phyloP scores from a whole-genome alignment of 2,113 vertebrate species.

The Taxidea taxus region DNA sequence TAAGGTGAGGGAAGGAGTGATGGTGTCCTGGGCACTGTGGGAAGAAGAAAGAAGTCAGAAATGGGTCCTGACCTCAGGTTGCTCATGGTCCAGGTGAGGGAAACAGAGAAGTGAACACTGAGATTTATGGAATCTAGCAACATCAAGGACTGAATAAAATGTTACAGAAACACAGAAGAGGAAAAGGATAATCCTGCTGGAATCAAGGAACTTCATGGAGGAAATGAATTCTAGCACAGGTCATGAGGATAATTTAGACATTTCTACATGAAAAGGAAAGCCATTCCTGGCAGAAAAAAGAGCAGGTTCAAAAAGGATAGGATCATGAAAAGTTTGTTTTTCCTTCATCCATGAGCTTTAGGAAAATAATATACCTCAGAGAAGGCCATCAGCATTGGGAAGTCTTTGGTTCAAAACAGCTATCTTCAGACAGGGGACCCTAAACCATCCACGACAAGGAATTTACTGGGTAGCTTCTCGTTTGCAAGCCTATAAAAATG shows the following conservation, averaged over 20 bases:
- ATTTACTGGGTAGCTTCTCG: not conserved
- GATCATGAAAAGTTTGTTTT: not conserved
- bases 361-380: not conserved
- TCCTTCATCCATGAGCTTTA: not conserved
- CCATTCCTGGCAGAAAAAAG: not conserved
- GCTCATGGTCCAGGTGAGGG: not conserved
- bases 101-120: not conserved
- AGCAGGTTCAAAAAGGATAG: not conserved
- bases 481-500: not conserved
- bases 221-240: not conserved
- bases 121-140: not conserved
- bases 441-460: not conserved
- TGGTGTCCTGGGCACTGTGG: not conserved
- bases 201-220: not conserved
- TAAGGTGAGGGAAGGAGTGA: not conserved
- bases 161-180: not conserved
- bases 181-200: not conserved
- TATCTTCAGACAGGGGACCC: not conserved
- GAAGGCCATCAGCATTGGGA: not conserved
- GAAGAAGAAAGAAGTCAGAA: not conserved
- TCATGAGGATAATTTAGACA: not conserved
- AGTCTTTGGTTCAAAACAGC: not conserved
- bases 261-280: not conserved
- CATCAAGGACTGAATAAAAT: not conserved
- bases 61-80: not conserved